phyloP scores from a whole-genome alignment of 2,797 vertebrate genomes.

The Falco berigora region DNA sequence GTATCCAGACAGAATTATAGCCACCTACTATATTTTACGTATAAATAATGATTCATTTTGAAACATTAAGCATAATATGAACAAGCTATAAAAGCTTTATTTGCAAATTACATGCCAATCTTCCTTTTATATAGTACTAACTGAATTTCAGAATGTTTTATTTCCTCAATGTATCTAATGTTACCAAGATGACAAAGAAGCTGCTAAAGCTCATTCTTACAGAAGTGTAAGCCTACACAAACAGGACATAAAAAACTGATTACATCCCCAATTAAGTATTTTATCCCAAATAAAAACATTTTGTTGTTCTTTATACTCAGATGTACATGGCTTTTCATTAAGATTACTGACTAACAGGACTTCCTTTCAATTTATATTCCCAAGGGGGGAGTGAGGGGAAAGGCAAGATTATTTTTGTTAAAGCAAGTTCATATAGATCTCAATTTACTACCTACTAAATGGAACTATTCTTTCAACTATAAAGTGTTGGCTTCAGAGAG shows the following conservation, averaged over 20 bases:
- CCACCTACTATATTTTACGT: background rate
- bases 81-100: constrained; percentile 5
- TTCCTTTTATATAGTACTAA: background rate
- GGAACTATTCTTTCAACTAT: background rate
- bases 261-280: background rate
- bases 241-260: background rate
- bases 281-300: background rate
- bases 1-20: constrained; percentile 32
- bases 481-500: background rate
- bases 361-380: background rate
- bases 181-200: background rate
- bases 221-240: background rate
- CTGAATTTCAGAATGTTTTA: background rate
- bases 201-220: background rate
- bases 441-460: background rate
- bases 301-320: background rate
- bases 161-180: background rate
- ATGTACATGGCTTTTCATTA: background rate
- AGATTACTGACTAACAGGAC: background rate
- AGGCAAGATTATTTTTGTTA: background rate
- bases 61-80: background rate
- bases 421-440: background rate
- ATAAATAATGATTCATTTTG: constrained; percentile 13
- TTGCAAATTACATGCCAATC: background rate
- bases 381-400: background rate